Conservation (phyloP, 2,113 vertebrate genomes). For the Copsychus sechellarum region DNA sequence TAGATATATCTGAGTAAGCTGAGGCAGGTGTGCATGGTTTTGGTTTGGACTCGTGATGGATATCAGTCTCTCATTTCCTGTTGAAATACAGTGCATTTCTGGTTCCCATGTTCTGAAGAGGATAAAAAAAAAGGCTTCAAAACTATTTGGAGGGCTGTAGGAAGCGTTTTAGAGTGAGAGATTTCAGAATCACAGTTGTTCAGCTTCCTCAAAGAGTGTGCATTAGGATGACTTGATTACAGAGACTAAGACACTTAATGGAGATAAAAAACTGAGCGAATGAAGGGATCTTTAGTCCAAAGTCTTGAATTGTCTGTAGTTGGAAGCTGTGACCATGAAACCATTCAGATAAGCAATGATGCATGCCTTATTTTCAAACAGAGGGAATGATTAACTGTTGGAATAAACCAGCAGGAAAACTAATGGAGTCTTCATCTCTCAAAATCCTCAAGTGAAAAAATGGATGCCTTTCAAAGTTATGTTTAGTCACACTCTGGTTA, state of each 20-base stretch:
- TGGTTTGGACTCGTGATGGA: fast-evolving
- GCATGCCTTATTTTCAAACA: not conserved
- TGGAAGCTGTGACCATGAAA: not conserved
- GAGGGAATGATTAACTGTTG: not conserved
- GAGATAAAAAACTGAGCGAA: not conserved
- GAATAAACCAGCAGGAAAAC: not conserved
- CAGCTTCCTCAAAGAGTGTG: not conserved
- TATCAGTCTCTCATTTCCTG: not conserved
- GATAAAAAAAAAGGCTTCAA: not conserved
- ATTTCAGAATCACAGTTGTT: not conserved
- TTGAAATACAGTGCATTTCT: not conserved
- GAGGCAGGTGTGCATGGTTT: not conserved
- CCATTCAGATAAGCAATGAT: not conserved
- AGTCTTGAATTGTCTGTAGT: not conserved
- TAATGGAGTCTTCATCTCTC: not conserved
- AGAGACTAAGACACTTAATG: not conserved
- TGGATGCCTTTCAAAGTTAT: not conserved
- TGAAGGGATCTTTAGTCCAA: not conserved
- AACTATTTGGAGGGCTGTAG: not conserved
- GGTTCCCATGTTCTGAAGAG: not conserved
- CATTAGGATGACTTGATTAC: not conserved
- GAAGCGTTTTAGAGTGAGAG: not conserved
- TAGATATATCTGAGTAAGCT: not conserved
- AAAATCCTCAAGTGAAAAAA: not conserved
- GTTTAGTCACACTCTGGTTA: not conserved